Evolutionary conservation across 2,888 invertebrate species (phyloP).

Genomic region (Drosophila infuscata): DNA sequence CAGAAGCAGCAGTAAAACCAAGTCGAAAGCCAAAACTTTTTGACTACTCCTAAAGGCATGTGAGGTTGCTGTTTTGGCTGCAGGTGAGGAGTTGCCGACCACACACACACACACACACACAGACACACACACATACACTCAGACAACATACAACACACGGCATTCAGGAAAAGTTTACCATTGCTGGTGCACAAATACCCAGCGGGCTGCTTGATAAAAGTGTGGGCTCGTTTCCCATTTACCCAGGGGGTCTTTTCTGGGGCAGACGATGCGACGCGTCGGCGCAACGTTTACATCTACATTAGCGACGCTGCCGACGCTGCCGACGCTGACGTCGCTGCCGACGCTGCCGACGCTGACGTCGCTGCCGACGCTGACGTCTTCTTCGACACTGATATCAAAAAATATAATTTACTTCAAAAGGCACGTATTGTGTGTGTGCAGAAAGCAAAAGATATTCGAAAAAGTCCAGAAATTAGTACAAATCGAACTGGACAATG

Average conservation of each 20-base stretch:
- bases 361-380: slow-evolving; percentile 41
- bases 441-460: neutral
- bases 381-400: slow-evolving; percentile 47
- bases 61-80: slow-evolving; percentile 34
- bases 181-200: slow-evolving; percentile 79
- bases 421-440: slow-evolving; percentile 1
- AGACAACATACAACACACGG: slow-evolving; percentile 32
- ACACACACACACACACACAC: slow-evolving; percentile 6
- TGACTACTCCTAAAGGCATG: slow-evolving; percentile 55
- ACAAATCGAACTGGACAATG: neutral
- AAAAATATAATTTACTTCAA: slow-evolving; percentile 40
- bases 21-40: slow-evolving; percentile 79
- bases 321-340: slow-evolving; percentile 45
- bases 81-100: slow-evolving; percentile 46
- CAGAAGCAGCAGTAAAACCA: slow-evolving; percentile 45
- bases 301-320: slow-evolving; percentile 66
- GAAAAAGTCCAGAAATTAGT: neutral
- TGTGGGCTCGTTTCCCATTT: slow-evolving; percentile 60
- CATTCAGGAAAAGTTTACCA: slow-evolving; percentile 71
- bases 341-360: slow-evolving; percentile 44
- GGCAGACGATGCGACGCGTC: slow-evolving; percentile 15
- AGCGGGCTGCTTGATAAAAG: slow-evolving; percentile 79
- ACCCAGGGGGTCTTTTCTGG: slow-evolving; percentile 28
- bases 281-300: slow-evolving; percentile 72
- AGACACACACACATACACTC: neutral